Percentiles rank a stretch among this genome's conserved stretches.
These are phyloP conservation scores for Monodelphis domestica DNA, from an alignment of 2,797 vertebrate genomes.

Conservation along the genomic window DNA sequence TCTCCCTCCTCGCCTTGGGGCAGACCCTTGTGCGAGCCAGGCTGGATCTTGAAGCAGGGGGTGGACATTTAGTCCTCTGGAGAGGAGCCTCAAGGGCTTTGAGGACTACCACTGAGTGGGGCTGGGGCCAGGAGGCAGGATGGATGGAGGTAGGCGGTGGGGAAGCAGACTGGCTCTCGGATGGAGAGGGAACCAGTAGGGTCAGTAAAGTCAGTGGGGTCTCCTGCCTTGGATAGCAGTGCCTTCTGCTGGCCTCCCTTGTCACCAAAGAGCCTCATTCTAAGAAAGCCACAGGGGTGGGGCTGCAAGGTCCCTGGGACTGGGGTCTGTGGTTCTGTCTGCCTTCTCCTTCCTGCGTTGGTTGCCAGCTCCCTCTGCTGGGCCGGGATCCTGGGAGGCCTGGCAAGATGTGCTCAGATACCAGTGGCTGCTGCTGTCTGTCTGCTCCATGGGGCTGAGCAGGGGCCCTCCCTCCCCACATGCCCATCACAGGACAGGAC, in stretches of 20 bases:
- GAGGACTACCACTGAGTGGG: neutral
- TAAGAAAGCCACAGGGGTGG: neutral
- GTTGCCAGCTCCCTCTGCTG: conserved; percentile 82
- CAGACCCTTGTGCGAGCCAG: neutral
- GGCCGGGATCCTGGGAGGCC: conserved; percentile 65
- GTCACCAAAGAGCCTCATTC: conserved; percentile 3
- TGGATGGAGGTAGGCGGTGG: neutral
- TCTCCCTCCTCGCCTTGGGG: neutral
- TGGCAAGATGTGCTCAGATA: conserved; percentile 66
- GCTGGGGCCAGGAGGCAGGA: neutral
- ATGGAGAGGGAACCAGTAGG: neutral
- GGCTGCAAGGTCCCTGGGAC: neutral
- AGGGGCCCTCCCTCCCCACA: neutral
- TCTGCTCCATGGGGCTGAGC: conserved; percentile 32
- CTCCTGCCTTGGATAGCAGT: neutral
- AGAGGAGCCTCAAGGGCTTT: neutral
- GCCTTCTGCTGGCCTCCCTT: neutral
- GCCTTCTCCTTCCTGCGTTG: conserved; percentile 63
- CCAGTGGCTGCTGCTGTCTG: conserved; percentile 51
- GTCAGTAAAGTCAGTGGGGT: neutral
- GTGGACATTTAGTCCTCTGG: neutral
- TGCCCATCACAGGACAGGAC: neutral
- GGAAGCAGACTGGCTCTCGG: neutral
- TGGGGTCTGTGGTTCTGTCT: neutral
- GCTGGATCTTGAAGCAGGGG: neutral